These are phyloP conservation scores for Catocala nupta DNA, from an alignment of 2,888 invertebrate genomes.

Conservation along the genomic window DNA sequence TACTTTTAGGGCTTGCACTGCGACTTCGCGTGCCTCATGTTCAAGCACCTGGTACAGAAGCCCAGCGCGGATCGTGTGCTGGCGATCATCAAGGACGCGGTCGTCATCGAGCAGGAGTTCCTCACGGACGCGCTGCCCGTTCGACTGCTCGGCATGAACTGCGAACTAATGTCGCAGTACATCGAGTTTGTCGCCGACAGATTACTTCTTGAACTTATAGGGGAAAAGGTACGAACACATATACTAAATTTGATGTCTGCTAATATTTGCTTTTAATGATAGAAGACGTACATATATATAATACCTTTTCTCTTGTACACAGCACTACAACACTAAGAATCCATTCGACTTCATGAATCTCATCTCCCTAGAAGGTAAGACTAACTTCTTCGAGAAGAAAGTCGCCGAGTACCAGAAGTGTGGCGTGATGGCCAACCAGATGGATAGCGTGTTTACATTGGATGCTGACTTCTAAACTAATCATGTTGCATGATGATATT, in stretches of 20 bases:
- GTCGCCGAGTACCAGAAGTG: slow-evolving; percentile 99
- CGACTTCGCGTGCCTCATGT: slow-evolving; percentile 99
- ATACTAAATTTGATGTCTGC: not conserved
- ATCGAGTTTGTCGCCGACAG: slow-evolving; percentile 99
- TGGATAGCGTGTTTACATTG: slow-evolving; percentile 92
- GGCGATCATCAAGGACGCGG: slow-evolving; percentile 96
- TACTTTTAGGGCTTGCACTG: slow-evolving; percentile 95
- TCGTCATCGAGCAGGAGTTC: slow-evolving; percentile 98
- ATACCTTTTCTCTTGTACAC: slow-evolving; percentile 57
- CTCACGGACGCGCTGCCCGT: slow-evolving; percentile 98
- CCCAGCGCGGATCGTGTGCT: slow-evolving; percentile 92
- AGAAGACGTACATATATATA: not conserved
- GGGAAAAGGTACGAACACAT: slow-evolving; percentile 91
- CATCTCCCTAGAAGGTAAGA: slow-evolving; percentile 99
- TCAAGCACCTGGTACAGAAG: slow-evolving; percentile 96
- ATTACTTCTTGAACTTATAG: slow-evolving; percentile 94
- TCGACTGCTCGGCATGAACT: slow-evolving; percentile 99
- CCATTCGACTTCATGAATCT: slow-evolving; percentile 99
- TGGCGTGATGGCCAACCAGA: slow-evolving; percentile 93
- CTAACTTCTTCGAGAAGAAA: slow-evolving; percentile 99
- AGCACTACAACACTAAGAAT: slow-evolving; percentile 96
- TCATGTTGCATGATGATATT: not conserved
- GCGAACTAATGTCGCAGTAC: slow-evolving; percentile 97
- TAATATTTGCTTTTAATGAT: not conserved
- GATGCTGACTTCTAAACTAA: slow-evolving; percentile 93